These are phyloP conservation scores for Eidolon helvum DNA, from an alignment of 2,113 vertebrate genomes.

Conservation along the genomic window DNA sequence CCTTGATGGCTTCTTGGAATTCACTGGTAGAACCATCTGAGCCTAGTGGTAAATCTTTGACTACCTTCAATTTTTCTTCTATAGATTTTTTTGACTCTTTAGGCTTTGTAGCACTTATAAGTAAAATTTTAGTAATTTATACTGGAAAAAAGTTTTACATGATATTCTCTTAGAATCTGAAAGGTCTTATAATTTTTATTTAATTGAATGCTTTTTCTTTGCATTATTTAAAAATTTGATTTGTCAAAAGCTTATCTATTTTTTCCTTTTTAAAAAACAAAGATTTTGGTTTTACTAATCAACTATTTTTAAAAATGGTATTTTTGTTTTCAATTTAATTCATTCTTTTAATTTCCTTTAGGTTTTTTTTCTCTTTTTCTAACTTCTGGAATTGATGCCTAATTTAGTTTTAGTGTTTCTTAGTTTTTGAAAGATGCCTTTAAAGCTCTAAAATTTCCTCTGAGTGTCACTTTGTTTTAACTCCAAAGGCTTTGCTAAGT, in stretches of 20 bases:
- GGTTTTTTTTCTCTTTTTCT: background rate
- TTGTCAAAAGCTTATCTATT: background rate
- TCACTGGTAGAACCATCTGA: background rate
- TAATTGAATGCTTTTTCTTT: conserved; percentile 3
- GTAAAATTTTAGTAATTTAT: background rate
- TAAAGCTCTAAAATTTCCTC: background rate
- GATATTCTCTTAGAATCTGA: background rate
- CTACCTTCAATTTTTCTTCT: conserved; percentile 10
- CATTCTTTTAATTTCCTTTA: background rate
- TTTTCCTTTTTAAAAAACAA: background rate
- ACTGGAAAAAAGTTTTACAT: background rate
- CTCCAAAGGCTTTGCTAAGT: background rate
- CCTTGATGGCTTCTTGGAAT: background rate
- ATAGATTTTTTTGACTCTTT: background rate
- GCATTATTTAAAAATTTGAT: background rate
- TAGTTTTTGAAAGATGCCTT: background rate
- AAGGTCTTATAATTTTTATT: background rate
- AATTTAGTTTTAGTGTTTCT: conserved; percentile 17
- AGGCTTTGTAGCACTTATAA: background rate
- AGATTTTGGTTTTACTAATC: conserved; percentile 34
- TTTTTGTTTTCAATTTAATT: conserved; percentile 29
- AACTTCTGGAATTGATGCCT: background rate
- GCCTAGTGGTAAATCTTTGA: background rate
- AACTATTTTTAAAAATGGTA: background rate
- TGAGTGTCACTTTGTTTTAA: background rate